A percentile compares a stretch with the other conserved stretches of the same genome.
Conservation (phyloP, 2,113 vertebrate species). For the Labeo rohita region DNA sequence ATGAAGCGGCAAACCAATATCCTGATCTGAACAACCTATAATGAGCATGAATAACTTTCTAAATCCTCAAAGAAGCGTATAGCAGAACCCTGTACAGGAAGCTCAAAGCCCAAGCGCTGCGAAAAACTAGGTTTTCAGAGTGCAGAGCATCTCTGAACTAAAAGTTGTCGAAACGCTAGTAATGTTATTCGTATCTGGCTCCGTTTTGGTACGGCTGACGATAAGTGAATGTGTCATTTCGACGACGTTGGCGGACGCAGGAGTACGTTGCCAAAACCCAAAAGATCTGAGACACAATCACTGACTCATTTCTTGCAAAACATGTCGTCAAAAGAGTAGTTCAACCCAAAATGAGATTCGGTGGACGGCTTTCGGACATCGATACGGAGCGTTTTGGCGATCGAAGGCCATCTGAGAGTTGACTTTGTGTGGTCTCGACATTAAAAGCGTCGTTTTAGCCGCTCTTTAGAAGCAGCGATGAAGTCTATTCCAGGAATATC, state of each 20-base stretch:
- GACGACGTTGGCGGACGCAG: neutral
- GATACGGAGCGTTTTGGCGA: neutral
- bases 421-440: neutral
- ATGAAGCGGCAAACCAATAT: neutral
- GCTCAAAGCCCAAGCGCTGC: neutral
- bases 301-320: neutral
- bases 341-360: no score
- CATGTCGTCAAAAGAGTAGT: neutral
- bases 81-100: neutral
- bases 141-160: neutral
- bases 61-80: neutral
- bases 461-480: neutral
- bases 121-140: neutral
- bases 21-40: neutral
- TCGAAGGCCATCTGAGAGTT: neutral
- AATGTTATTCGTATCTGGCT: neutral
- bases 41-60: no score
- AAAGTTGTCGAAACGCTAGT: neutral
- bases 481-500: conserved; percentile 35
- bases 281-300: neutral
- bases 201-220: neutral
- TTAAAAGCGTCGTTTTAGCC: neutral
- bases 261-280: neutral
- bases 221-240: neutral
- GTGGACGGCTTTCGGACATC: neutral